These are phyloP conservation scores for Epizoanthus stellaris DNA, from an alignment of 92 coral and sea anemone species.

Conservation along the genomic window DNA sequence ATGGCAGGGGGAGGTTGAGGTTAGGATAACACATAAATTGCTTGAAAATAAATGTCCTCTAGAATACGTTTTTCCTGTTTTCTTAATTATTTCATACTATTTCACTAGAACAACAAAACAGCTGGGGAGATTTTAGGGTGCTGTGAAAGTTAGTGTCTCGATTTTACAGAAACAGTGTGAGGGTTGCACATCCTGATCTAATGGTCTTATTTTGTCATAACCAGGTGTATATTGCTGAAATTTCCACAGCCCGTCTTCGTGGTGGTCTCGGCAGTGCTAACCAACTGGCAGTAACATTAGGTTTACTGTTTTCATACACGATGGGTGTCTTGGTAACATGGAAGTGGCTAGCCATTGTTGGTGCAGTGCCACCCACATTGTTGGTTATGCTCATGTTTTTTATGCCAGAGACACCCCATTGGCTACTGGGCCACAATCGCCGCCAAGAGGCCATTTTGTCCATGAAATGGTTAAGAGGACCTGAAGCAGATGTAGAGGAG, in stretches of 20 bases:
- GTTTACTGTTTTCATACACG: conserved; percentile 61
- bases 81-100: too few species aligned
- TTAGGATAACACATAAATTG: too few species aligned
- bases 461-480: conserved; percentile 75
- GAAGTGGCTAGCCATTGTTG: conserved; percentile 89
- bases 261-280: conserved; percentile 88
- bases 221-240: conserved; percentile 93
- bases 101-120: too few species aligned
- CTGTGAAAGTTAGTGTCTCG: too few species aligned
- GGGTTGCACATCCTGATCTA: neutral
- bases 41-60: too few species aligned
- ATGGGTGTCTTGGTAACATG: conserved; percentile 69
- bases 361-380: conserved; percentile 78
- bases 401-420: conserved; percentile 95
- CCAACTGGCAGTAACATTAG: conserved; percentile 82
- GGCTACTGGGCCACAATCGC: conserved; percentile 77
- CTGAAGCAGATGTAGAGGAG: conserved; percentile 69
- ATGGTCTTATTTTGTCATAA: neutral
- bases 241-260: conserved; percentile 77
- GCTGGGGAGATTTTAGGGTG: neutral
- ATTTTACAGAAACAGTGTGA: neutral
- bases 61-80: too few species aligned
- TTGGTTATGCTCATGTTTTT: conserved; percentile 71
- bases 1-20: too few species aligned
- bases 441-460: conserved; percentile 75